Evolutionary conservation across 2,888 invertebrate species (phyloP), one percentile per base, ranked within the genome.

Genomic region (Netelia fuscicornis): DNA sequence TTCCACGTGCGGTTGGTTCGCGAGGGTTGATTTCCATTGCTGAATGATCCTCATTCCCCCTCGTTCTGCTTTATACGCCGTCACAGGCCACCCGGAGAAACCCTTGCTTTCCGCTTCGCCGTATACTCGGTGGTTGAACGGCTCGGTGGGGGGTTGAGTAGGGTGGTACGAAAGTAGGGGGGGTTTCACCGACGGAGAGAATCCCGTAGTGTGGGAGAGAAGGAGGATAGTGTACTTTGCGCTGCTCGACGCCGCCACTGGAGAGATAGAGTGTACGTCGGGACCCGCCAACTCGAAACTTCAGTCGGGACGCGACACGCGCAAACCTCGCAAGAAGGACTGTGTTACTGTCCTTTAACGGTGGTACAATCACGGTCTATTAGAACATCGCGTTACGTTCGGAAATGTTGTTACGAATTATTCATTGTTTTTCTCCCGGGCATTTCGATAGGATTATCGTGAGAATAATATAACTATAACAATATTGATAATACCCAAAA

Each of bases 271-370:
- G 91, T 92, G 91, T 91, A 92, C 90, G 89, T 88, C 86, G 89
- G 88, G 88, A 87, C 89, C 88, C 89, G 87, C 88, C 87, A 89
- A 90, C 89, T 89, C 87, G 89, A 88, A 89, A 91, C 87, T 91
- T 91, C 92, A 93, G 93, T 93, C 91, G 91, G 88, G 88, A 91
- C 92, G 93, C 93, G 93, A 91, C 92, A 91, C 91, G 92, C 93
- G 93, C 90, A 89, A 89, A 90, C 88, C 84, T 86, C 87, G 82
- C 85, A 85, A 77, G 76, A 76, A 80, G 30, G 74, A 58, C 72
- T 56, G 83, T 72, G 72, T 67, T 30, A 58, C 58, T 60, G 17
- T 30, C 64, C 62, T 42, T 54, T 17, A 64, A 60, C 54, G 30
- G 54, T 30, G 64, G 64, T 17, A 42, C 37, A 37, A 37, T 37